Conservation (phyloP, 2,888 invertebrate species). For the Epistrophe grossulariae region DNA sequence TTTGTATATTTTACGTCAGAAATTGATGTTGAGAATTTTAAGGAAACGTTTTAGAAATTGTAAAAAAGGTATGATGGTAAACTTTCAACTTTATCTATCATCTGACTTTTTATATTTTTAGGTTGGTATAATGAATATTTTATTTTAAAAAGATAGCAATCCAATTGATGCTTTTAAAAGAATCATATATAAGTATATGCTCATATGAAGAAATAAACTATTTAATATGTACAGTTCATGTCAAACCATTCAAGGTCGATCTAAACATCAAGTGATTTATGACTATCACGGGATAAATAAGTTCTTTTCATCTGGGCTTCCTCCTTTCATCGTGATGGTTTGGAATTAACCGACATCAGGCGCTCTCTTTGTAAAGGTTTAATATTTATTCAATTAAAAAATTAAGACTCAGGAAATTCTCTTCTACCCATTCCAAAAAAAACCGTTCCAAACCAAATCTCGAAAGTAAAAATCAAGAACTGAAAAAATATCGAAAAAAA, state of each 20-base stretch:
- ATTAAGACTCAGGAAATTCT: no score
- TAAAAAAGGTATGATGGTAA: slow-evolving; percentile 14
- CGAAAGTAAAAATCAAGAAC: no score
- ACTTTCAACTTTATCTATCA: slow-evolving; percentile 40
- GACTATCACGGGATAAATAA: no score
- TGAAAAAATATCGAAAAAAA: no score
- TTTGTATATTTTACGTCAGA: slow-evolving; percentile 28
- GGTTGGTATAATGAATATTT: slow-evolving; percentile 5
- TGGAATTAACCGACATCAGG: no score
- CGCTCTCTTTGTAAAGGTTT: no score
- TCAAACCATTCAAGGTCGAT: background rate
- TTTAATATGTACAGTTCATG: background rate
- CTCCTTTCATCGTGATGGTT: no score
- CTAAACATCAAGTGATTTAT: background rate
- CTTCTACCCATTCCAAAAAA: no score
- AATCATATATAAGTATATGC: background rate
- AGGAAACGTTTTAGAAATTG: slow-evolving; percentile 20
- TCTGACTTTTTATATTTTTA: background rate
- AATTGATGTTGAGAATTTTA: slow-evolving; percentile 22
- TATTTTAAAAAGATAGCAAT: background rate
- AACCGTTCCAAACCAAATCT: no score
- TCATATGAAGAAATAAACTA: background rate
- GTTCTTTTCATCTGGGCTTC: no score
- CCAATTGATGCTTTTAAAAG: slow-evolving; percentile 11
- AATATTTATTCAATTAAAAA: no score